Percentiles rank a stretch among this genome's conserved stretches.
phyloP scores from a whole-genome alignment of 2,113 vertebrate species.

The Taurulus bubalis region DNA sequence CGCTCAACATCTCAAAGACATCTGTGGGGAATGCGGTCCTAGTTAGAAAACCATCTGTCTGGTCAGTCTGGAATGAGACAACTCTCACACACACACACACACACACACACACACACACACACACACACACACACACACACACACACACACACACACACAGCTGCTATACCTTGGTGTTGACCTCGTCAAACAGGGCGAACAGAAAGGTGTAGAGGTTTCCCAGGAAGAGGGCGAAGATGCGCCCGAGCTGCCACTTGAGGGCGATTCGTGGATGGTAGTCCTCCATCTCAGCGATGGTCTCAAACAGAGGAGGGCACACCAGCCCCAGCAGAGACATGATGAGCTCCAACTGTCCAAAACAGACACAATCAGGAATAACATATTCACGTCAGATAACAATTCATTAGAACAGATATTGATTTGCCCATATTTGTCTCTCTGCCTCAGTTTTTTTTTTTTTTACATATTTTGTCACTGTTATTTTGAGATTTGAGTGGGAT shows the following conservation, averaged over 20 bases:
- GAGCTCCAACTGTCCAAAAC: slow-evolving; percentile 78
- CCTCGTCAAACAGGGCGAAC: slow-evolving; percentile 95
- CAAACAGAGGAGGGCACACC: slow-evolving; percentile 97
- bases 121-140: not conserved
- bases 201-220: slow-evolving; percentile 98
- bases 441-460: not conserved
- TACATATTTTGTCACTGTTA: not conserved
- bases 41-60: not conserved
- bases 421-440: not conserved
- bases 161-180: slow-evolving; percentile 90
- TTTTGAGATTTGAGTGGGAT: not conserved
- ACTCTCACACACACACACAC: not conserved
- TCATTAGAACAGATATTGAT: not conserved
- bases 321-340: slow-evolving; percentile 92
- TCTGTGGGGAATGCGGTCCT: not conserved
- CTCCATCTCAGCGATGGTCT: slow-evolving; percentile 95
- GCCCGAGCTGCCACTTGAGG: slow-evolving; percentile 97
- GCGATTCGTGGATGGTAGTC: slow-evolving; percentile 97
- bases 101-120: not conserved
- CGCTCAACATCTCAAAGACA: not conserved
- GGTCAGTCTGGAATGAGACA: not conserved
- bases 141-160: not conserved
- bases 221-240: slow-evolving; percentile 97
- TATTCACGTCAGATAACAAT: not conserved
- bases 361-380: not conserved